Percentiles rank a stretch among this genome's conserved stretches.
Conservation (phyloP, 2,888 invertebrate genomes). For the Allolobophora icterica region DNA sequence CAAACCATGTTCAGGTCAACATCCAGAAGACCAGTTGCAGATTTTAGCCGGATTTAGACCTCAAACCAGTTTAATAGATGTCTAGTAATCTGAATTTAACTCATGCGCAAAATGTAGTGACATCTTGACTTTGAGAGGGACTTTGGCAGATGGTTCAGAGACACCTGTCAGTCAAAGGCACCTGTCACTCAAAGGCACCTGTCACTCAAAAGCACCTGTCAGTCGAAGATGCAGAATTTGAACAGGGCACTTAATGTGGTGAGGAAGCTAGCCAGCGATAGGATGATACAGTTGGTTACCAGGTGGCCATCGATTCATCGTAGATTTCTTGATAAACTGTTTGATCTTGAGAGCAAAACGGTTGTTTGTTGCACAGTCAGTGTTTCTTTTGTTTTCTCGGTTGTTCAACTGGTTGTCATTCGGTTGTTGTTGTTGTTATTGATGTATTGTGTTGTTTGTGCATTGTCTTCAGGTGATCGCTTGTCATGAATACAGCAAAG, state of each 20-base stretch:
- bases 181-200: no score
- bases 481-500: constrained; percentile 58
- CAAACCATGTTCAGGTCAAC: no score
- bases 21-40: background rate
- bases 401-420: background rate
- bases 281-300: background rate
- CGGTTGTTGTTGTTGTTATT: background rate
- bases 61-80: background rate
- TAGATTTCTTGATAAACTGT: background rate
- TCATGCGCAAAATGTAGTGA: no score
- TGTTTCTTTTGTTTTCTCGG: background rate
- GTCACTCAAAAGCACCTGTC: no score
- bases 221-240: background rate
- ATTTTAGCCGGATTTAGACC: background rate
- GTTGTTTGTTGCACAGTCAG: background rate
- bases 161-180: no score
- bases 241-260: background rate
- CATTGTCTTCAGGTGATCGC: constrained; percentile 52
- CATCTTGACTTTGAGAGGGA: no score
- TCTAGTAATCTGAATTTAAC: background rate
- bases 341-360: background rate
- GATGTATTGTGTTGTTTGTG: background rate
- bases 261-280: background rate
- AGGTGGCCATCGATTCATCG: background rate
- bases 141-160: no score